A percentile compares a stretch with the other conserved stretches of the same genome.
phyloP scores from a whole-genome alignment of 2,113 vertebrate genomes.

The Oryzias woworae region DNA sequence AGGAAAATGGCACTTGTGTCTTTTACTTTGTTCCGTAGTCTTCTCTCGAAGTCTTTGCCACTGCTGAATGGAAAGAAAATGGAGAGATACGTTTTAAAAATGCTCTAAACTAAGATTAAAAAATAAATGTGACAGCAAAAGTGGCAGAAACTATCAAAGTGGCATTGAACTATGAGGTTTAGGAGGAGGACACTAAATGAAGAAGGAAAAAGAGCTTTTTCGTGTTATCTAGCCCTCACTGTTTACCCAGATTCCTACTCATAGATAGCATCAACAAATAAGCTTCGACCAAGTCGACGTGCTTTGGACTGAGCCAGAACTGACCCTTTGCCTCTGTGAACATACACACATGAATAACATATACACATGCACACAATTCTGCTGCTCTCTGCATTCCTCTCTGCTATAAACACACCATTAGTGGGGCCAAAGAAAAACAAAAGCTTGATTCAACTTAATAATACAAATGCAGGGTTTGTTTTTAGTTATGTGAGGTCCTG shows the following conservation, averaged over 20 bases:
- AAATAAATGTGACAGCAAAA: neutral
- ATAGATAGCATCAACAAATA: constrained; percentile 80
- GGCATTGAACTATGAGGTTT: neutral
- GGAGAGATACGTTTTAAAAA: constrained; percentile 2
- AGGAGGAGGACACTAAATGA: constrained; percentile 12
- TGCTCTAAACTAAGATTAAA: constrained; percentile 4
- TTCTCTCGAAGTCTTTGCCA: no score
- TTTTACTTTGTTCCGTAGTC: constrained; percentile 38
- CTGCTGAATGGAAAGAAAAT: constrained; percentile 1
- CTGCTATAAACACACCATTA: constrained; percentile 47
- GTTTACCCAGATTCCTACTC: constrained; percentile 76
- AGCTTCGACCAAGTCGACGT: constrained; percentile 52
- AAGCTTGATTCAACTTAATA: constrained; percentile 15
- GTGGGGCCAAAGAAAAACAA: constrained; percentile 32
- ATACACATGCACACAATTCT: constrained; percentile 32
- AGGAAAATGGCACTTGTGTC: constrained; percentile 53
- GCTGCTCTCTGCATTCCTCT: constrained; percentile 36
- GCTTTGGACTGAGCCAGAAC: constrained; percentile 50
- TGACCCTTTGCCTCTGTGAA: constrained; percentile 53
- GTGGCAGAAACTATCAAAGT: constrained; percentile 4
- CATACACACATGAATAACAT: constrained; percentile 17
- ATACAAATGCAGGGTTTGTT: constrained; percentile 15
- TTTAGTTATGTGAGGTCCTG: constrained; percentile 15
- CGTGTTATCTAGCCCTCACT: constrained; percentile 66
- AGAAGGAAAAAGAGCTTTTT: constrained; percentile 51